Conservation (phyloP, 2,888 invertebrate genomes). For the Tribolium freemani region DNA sequence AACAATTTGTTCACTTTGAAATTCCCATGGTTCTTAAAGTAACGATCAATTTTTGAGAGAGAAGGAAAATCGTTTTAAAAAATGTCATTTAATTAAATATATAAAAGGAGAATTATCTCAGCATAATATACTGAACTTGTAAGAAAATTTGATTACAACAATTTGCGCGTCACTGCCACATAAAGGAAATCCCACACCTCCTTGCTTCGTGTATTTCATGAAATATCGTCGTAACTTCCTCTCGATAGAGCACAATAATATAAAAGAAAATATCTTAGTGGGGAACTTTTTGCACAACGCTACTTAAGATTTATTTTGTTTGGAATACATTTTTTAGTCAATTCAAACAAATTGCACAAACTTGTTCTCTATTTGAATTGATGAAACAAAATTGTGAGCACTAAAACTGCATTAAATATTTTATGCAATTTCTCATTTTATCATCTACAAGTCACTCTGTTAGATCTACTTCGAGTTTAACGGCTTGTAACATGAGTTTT, state of each 20-base stretch:
- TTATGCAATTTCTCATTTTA: too few species aligned
- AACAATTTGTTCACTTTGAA: neutral
- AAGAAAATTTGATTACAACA: slow-evolving; percentile 4
- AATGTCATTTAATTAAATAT: neutral
- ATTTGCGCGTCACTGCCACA: neutral
- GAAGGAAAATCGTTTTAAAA: neutral
- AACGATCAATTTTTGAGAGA: too few species aligned
- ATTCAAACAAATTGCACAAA: too few species aligned
- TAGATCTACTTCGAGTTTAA: too few species aligned
- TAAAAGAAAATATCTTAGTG: neutral
- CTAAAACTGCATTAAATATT: too few species aligned
- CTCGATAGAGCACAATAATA: neutral
- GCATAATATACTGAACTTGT: neutral
- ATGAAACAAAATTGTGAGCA: too few species aligned
- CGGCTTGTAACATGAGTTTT: too few species aligned
- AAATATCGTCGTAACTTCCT: slow-evolving; percentile 8
- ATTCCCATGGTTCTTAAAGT: neutral
- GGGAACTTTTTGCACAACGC: neutral
- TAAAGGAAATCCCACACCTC: slow-evolving; percentile 8
- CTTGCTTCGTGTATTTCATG: neutral
- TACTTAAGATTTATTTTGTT: neutral
- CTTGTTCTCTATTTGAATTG: too few species aligned
- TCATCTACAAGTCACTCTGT: too few species aligned
- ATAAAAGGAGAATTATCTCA: too few species aligned
- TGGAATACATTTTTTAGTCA: too few species aligned